Percentiles rank a stretch among this genome's conserved stretches.
phyloP scores from a whole-genome alignment of 1,140 invertebrate genomes.

The Araneus ventricosus region DNA sequence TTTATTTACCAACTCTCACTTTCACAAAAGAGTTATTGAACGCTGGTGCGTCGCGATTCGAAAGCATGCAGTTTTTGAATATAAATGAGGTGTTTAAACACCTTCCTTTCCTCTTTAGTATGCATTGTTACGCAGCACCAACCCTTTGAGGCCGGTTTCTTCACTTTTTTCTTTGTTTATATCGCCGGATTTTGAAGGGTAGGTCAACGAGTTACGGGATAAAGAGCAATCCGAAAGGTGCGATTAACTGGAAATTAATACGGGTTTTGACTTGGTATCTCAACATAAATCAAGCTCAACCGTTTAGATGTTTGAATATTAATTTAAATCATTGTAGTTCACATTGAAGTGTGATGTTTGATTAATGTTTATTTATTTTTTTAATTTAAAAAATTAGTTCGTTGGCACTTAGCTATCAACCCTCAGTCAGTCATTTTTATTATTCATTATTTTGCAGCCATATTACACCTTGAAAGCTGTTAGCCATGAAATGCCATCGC shows the following conservation, averaged over 20 bases:
- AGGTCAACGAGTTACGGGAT: not conserved
- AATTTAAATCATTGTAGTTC: too few species aligned
- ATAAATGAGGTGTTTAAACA: not conserved
- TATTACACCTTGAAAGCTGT: too few species aligned
- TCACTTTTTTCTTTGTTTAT: not conserved
- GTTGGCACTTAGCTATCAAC: too few species aligned
- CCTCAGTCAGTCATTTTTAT: too few species aligned
- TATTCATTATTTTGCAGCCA: too few species aligned
- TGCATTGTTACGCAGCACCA: not conserved
- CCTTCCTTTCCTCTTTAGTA: not conserved
- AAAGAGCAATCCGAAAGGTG: not conserved
- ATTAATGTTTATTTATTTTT: too few species aligned
- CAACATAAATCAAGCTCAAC: too few species aligned
- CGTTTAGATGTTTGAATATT: too few species aligned
- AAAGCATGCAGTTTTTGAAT: not conserved
- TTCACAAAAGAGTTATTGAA: not conserved
- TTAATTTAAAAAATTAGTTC: too few species aligned
- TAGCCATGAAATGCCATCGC: too few species aligned
- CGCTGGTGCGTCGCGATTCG: not conserved
- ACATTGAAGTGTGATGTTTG: too few species aligned
- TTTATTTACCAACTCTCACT: not conserved
- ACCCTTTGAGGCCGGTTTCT: not conserved
- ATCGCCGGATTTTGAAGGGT: not conserved
- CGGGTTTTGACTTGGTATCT: too few species aligned
- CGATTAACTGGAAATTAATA: not conserved